Evolutionary conservation across 2,113 vertebrate species (phyloP), one percentile per base, ranked within the genome.

Genomic region (Cyanistes caeruleus): DNA sequence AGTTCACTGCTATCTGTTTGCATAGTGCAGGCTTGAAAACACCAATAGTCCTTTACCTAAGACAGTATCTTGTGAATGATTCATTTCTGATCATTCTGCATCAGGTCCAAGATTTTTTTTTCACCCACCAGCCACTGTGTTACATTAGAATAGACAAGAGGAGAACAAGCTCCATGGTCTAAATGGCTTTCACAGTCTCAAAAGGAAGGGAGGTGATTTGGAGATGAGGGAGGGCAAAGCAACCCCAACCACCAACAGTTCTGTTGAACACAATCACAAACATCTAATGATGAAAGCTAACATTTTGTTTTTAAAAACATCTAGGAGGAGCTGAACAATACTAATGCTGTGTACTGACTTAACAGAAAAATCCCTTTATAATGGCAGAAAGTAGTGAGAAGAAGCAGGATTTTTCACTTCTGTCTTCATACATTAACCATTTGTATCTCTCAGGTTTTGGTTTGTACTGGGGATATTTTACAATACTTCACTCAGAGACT

Each of bases 11-110:
- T 39, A 62, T 21, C 35, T 56, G 13, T n/a, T 68, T 39, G 13
- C 23, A 67, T 4, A 62, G 4, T 3, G 7, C 8, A 48, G 19
- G 7, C 62, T 33, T 70, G 31, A 83, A 67, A 86, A 89, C 27
- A 67, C 4, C 18, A 65, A 27, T 2, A 72, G 31, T 7, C 18
- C 37, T 78, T 72, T 60, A 37, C 24, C 51, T 8, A 4, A 65
- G 23, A 81, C 7, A 10, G 2, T 30, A 13, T 49, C 67, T 51
- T 49, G 31, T 15, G 24, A 83, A 53, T 0, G 0, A 43, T 48
- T 60, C 1, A 25, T 35, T 83, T 39, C 28, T 83, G 46, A 56
- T 33, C 31, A 79, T 75, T 62, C 43, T 35, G 37, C 39, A 58
- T 41, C 23, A 62, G n/a, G 31, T n/a, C n/a, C 46, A 52, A 37